Percentiles rank a stretch among this genome's conserved stretches.
Conservation (phyloP, 2,888 invertebrate species). For the Panzeria rudis region DNA sequence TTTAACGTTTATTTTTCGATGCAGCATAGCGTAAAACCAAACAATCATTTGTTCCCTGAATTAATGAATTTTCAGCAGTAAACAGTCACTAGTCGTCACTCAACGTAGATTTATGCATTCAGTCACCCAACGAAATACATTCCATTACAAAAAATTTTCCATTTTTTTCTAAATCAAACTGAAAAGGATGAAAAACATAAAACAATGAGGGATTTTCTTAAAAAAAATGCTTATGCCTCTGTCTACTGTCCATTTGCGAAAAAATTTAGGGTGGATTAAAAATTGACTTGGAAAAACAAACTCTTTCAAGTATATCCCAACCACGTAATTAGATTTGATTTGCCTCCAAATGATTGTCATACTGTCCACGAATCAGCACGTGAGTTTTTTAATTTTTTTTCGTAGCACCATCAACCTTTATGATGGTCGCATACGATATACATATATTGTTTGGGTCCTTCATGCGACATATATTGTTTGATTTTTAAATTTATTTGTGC, state of each 20-base stretch:
- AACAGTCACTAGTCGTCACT: constrained; percentile 5
- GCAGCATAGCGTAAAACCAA: constrained; percentile 63
- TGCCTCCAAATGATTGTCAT: neutral
- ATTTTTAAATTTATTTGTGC: constrained; percentile 3
- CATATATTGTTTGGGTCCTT: too few relatives aligned
- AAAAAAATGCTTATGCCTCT: constrained; percentile 11
- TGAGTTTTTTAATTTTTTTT: neutral
- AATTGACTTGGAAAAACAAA: neutral
- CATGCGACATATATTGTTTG: constrained; percentile 19
- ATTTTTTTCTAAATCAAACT: neutral
- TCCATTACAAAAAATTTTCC: constrained; percentile 6
- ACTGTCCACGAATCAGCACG: neutral
- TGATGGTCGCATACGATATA: too few relatives aligned
- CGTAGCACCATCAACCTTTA: neutral
- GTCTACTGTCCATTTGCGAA: constrained; percentile 1
- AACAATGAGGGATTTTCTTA: constrained; percentile 25
- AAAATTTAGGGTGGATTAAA: constrained; percentile 1
- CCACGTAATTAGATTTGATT: neutral
- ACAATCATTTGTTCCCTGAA: constrained; percentile 50
- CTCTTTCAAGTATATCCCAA: neutral
- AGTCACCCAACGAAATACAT: constrained; percentile 33
- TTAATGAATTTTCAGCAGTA: constrained; percentile 36
- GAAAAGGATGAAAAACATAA: neutral
- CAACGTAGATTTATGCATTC: neutral
- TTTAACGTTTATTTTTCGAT: constrained; percentile 55